Percentiles rank a stretch among this genome's conserved stretches.
These are phyloP conservation scores for Rhizomys pruinosus DNA, from an alignment of 2,113 vertebrate genomes.

Conservation along the genomic window DNA sequence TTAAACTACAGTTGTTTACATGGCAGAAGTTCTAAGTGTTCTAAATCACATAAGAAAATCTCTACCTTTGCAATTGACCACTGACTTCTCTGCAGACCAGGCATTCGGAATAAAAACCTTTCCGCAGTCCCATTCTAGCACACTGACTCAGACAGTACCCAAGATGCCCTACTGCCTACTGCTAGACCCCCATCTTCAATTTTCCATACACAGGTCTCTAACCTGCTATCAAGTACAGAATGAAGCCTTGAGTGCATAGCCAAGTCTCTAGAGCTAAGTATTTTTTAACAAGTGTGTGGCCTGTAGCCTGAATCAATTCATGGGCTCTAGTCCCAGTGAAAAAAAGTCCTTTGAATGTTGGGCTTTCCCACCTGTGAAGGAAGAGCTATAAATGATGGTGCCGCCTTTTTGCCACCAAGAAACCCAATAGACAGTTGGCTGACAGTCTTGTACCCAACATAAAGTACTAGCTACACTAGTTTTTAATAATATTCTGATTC, in stretches of 20 bases:
- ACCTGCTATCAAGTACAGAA: conserved; percentile 1
- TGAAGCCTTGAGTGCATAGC: neutral
- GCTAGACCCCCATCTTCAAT: neutral
- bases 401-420: neutral
- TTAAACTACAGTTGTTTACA: neutral
- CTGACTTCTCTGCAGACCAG: conserved; percentile 25
- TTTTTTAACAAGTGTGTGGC: neutral
- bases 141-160: neutral
- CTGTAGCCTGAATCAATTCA: neutral
- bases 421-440: neutral
- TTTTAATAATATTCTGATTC: conserved; percentile 5
- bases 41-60: conserved; percentile 44
- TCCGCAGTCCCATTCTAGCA: neutral
- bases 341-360: conserved; percentile 33
- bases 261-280: neutral
- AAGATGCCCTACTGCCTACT: neutral
- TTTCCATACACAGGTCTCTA: conserved; percentile 21
- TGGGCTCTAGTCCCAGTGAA: neutral
- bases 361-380: neutral
- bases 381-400: neutral
- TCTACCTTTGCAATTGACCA: conserved; percentile 19
- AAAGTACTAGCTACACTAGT: neutral
- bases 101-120: neutral
- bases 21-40: neutral
- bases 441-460: neutral